These are phyloP conservation scores for Aspidoscelis tigris DNA, from an alignment of 2,113 vertebrate species.

Conservation along the genomic window DNA sequence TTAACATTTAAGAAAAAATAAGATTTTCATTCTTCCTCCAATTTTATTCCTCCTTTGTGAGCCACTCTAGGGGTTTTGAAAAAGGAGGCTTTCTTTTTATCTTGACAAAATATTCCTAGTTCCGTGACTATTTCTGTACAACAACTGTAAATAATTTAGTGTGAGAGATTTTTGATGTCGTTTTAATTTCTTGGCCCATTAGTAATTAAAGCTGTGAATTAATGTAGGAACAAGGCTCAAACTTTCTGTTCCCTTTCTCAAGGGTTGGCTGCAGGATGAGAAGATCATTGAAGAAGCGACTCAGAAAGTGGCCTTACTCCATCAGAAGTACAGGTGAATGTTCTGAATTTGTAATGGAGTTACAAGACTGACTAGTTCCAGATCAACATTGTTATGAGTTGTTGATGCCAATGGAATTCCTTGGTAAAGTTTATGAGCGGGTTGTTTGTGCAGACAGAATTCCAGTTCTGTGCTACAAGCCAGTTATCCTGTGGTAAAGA, in stretches of 20 bases:
- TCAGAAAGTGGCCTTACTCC: slow-evolving; percentile 93
- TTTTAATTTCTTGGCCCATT: neutral
- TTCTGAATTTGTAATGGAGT: slow-evolving; percentile 8
- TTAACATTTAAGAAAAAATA: too few relatives aligned
- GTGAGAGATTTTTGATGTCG: neutral
- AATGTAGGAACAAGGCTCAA: neutral
- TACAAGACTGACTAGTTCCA: neutral
- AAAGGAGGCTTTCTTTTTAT: too few relatives aligned
- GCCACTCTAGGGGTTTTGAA: too few relatives aligned
- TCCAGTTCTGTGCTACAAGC: neutral
- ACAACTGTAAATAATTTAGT: neutral
- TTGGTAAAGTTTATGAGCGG: neutral
- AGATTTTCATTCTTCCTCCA: too few relatives aligned
- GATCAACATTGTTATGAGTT: neutral
- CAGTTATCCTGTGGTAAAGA: too few relatives aligned
- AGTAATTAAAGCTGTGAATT: neutral
- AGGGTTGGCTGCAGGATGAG: slow-evolving; percentile 98
- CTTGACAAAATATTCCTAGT: too few relatives aligned
- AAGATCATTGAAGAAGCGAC: slow-evolving; percentile 94
- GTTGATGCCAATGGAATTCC: neutral
- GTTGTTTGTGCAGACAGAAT: neutral
- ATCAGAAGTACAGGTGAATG: slow-evolving; percentile 91
- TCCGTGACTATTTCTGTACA: too few relatives aligned
- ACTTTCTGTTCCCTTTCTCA: slow-evolving; percentile 47
- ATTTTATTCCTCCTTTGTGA: too few relatives aligned